These are phyloP conservation scores for Stegastes partitus DNA, from an alignment of 2,113 vertebrate species.

Conservation along the genomic window DNA sequence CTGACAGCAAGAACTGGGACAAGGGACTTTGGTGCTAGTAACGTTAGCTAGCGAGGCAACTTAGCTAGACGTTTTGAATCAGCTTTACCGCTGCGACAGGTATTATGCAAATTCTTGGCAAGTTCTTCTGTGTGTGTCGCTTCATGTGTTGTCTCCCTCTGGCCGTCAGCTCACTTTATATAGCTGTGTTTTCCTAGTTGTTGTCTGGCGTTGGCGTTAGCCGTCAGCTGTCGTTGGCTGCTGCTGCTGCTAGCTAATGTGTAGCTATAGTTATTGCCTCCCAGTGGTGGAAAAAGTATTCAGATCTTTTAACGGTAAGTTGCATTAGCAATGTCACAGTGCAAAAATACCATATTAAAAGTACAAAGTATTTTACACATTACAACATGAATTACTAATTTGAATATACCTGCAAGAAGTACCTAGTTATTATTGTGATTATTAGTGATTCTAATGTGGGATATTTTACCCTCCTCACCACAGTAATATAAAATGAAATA, in stretches of 20 bases:
- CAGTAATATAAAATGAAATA: no score
- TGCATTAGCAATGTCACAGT: constrained; percentile 19
- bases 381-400: neutral
- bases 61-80: constrained; percentile 67
- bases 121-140: constrained; percentile 66
- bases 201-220: constrained; percentile 70
- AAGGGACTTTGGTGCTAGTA: constrained; percentile 62
- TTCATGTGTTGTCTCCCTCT: constrained; percentile 62
- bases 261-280: constrained; percentile 81
- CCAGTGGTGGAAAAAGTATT: constrained; percentile 82
- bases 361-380: neutral
- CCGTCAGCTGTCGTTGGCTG: constrained; percentile 62
- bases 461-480: no score
- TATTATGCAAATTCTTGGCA: constrained; percentile 51
- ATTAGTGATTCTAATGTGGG: no score
- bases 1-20: constrained; percentile 61
- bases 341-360: neutral
- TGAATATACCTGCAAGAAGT: neutral
- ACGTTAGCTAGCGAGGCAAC: constrained; percentile 68
- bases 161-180: constrained; percentile 39
- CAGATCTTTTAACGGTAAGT: constrained; percentile 79
- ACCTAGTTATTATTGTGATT: neutral
- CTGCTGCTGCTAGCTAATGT: constrained; percentile 76
- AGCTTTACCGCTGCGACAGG: constrained; percentile 71
- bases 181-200: constrained; percentile 58